Evolutionary conservation across 2,888 invertebrate species (phyloP).

Genomic region (Lysandra bellargus): DNA sequence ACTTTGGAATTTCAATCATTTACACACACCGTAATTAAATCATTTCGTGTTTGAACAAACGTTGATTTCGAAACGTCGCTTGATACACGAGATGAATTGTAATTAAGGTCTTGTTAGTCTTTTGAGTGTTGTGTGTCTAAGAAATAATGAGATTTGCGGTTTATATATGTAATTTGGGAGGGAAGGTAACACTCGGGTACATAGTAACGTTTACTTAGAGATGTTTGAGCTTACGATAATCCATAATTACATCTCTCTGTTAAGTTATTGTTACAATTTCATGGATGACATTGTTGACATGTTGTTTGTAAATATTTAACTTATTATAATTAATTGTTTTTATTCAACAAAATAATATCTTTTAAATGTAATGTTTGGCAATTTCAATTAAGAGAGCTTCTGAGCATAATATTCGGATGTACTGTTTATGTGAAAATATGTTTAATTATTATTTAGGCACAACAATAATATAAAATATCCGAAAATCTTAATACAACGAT

Average conservation of each 20-base stretch:
- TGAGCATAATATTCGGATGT: too few relatives aligned
- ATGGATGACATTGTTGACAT: neutral
- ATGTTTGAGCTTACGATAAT: constrained; percentile 7
- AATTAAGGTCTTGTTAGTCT: constrained; percentile 33
- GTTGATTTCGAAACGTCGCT: constrained; percentile 22
- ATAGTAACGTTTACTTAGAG: neutral
- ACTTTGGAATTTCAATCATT: constrained; percentile 47
- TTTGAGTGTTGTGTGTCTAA: constrained; percentile 29
- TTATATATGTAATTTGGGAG: constrained; percentile 11
- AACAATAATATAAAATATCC: too few relatives aligned
- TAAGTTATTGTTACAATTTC: constrained; percentile 12
- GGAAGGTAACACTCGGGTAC: constrained; percentile 14
- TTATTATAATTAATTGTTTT: neutral
- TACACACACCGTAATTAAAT: constrained; percentile 50
- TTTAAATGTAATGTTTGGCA: too few relatives aligned
- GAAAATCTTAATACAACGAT: too few relatives aligned
- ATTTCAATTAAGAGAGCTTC: too few relatives aligned
- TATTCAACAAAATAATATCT: neutral
- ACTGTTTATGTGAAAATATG: too few relatives aligned
- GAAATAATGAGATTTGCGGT: constrained; percentile 28
- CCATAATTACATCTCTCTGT: constrained; percentile 17
- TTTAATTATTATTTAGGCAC: too few relatives aligned
- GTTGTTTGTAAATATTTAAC: neutral
- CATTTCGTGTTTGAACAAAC: constrained; percentile 41
- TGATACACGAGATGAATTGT: constrained; percentile 21